phyloP scores from a whole-genome alignment of 1,140 invertebrate genomes.

The Drosophila subobscura region DNA sequence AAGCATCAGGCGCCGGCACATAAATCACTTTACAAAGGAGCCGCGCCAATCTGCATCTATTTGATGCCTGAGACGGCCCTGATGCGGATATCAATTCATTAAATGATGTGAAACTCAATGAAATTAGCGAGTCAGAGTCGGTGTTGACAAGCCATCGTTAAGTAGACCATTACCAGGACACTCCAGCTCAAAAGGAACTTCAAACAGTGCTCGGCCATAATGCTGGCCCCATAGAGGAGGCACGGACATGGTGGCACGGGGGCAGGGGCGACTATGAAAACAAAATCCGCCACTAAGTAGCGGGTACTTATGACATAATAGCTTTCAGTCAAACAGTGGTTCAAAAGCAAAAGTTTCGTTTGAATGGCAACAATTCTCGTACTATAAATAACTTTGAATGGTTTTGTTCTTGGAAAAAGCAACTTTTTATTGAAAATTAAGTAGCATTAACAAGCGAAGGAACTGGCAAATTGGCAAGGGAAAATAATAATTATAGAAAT shows the following conservation, averaged over 20 bases:
- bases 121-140: slow-evolving; percentile 49
- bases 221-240: too few species aligned
- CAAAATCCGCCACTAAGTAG: slow-evolving; percentile 76
- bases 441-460: too few species aligned
- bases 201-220: slow-evolving; percentile 42
- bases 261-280: slow-evolving; percentile 46
- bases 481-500: too few species aligned
- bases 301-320: slow-evolving; percentile 73
- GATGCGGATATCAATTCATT: slow-evolving; percentile 74
- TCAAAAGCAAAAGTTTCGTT: not conserved
- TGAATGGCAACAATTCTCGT: not conserved
- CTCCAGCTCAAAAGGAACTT: slow-evolving; percentile 58
- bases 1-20: slow-evolving; percentile 57
- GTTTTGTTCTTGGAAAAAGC: not conserved
- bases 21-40: slow-evolving; percentile 58
- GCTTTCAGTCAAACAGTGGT: slow-evolving; percentile 49
- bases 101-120: slow-evolving; percentile 65
- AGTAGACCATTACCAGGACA: slow-evolving; percentile 49
- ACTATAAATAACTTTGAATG: not conserved
- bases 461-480: too few species aligned
- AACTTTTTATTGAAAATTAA: not conserved
- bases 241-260: too few species aligned
- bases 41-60: slow-evolving; percentile 37
- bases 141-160: slow-evolving; percentile 48
- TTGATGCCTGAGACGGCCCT: slow-evolving; percentile 48